Evolutionary conservation across 1,140 invertebrate genomes (phyloP), one percentile per base, ranked within the genome.

Genomic region (Zaprionus vittiger): DNA sequence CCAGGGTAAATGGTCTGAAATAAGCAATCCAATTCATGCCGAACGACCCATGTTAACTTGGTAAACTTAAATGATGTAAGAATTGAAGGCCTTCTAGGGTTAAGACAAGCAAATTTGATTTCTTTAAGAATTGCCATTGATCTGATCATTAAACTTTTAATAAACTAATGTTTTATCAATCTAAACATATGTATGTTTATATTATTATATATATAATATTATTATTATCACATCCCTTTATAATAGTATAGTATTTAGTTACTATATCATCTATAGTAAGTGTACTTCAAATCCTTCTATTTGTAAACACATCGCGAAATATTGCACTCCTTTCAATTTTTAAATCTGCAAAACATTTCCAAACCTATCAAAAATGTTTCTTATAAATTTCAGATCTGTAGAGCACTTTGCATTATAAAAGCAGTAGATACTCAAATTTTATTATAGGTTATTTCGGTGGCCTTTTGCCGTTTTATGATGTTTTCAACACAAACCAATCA

Each of bases 401-500:
- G 22, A 28, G 26, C 22, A 56, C 14, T 64, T 64, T 64, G 47
- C 47, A 59, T 67, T 47, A 20, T 59, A 56, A 56, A 44, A 47
- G 34, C 63, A 9, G 28, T 15, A 61, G 41, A 68, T 38, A 37
- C 49, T 64, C 34, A n/a, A 28, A 12, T 28, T 37, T 11, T 37
- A 70, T 38, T 55, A 63, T 15, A 54, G 47, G 52, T 44, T 66
- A 20, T 56, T 47, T 57, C 66, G 7, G 41, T 64, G 22, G 55
- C 57, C 54, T 71, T 72, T 65, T 57, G 55, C n/a, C 0, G 6
- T 49, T 87, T 90, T 87, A 90, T 76, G 72, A 73, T 49, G 55
- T 87, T 90, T 81, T 87, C 85, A 87, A 79, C 81, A 79, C 84
- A 89, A 78, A 81, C 71, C 85, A 87, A 87, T 90, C 85, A 84